phyloP scores from a whole-genome alignment of 1,140 invertebrate species.

The Bombus breviceps region DNA sequence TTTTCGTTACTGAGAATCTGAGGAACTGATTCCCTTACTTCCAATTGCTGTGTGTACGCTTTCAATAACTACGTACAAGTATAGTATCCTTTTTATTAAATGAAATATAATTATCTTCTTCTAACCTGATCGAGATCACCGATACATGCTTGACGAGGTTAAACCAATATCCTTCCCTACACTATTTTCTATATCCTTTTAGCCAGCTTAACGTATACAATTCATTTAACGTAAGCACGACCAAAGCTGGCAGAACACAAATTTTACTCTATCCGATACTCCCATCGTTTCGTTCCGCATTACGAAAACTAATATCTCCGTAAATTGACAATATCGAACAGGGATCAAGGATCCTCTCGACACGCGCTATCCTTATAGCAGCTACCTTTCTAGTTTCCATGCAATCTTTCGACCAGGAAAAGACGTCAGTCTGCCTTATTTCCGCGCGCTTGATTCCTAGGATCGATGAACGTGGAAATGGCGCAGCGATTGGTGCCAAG shows the following conservation, averaged over 20 bases:
- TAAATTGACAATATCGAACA: constrained; percentile 30
- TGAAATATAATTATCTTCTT: not conserved
- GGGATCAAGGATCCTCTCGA: not conserved
- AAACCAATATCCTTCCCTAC: not conserved
- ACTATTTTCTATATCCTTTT: not conserved
- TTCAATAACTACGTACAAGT: no score
- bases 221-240: not conserved
- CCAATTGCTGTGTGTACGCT: no score
- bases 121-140: no score
- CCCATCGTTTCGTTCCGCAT: not conserved
- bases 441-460: constrained; percentile 58
- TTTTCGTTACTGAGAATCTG: not conserved
- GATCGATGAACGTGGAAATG: constrained; percentile 68
- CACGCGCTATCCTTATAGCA: not conserved
- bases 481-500: constrained; percentile 18
- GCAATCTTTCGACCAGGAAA: constrained; percentile 55
- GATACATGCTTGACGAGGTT: not conserved
- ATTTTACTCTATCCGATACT: not conserved
- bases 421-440: constrained; percentile 57
- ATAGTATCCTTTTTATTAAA: no score
- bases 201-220: not conserved
- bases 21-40: not conserved
- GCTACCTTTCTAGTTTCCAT: constrained; percentile 43
- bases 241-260: not conserved
- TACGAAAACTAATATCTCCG: constrained; percentile 22